phyloP scores from a whole-genome alignment of 2,888 invertebrate species.

The Machimus atricapillus region DNA sequence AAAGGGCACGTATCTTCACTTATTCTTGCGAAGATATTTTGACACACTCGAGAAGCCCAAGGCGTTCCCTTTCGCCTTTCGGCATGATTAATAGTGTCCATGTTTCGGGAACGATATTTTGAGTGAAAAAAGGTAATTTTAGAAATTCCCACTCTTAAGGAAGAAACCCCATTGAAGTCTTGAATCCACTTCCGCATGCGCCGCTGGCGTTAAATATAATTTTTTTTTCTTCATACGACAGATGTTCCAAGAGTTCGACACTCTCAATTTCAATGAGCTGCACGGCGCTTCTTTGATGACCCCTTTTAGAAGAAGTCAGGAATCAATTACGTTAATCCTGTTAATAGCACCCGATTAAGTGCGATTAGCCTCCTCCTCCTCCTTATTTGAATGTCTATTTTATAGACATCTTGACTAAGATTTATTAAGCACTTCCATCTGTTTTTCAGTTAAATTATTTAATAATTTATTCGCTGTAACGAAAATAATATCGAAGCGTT shows the following conservation, averaged over 20 bases:
- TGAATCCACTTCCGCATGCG: slow-evolving; percentile 9
- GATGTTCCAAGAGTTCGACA: slow-evolving; percentile 19
- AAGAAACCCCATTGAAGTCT: background rate
- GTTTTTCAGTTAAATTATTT: background rate
- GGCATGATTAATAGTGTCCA: slow-evolving; percentile 43
- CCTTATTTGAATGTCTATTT: background rate
- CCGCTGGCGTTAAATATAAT: slow-evolving; percentile 1
- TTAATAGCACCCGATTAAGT: slow-evolving; percentile 45
- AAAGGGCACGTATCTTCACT: slow-evolving; percentile 43
- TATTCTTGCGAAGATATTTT: slow-evolving; percentile 43
- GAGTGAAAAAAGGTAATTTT: slow-evolving; percentile 10
- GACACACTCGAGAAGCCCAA: slow-evolving; percentile 40
- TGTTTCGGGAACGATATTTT: background rate
- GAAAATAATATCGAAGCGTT: background rate
- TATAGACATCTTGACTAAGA: background rate
- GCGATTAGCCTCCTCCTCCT: slow-evolving; percentile 35
- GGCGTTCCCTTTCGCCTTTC: slow-evolving; percentile 10
- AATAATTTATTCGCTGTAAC: background rate
- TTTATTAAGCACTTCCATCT: background rate
- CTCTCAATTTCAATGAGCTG: background rate
- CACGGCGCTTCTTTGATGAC: slow-evolving; percentile 1
- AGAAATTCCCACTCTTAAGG: background rate
- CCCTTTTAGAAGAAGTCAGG: slow-evolving; percentile 44
- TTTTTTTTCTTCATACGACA: slow-evolving; percentile 17
- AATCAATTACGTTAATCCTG: slow-evolving; percentile 46